Percentiles rank a stretch among this genome's conserved stretches.
phyloP scores from a whole-genome alignment of 2,113 vertebrate species.

The Emydocephalus ijimae region DNA sequence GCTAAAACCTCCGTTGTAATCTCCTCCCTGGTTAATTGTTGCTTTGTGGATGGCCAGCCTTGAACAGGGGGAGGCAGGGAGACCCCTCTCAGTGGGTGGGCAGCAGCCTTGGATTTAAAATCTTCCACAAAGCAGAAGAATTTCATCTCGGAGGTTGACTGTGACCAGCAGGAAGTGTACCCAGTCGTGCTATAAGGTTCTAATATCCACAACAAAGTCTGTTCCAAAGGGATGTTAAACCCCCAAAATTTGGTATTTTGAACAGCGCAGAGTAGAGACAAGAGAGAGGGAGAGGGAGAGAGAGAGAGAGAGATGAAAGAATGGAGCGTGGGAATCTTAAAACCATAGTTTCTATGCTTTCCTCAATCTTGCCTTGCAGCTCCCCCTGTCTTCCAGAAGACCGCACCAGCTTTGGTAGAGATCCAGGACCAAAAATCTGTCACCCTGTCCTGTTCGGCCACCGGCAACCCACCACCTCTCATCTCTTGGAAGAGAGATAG shows the following conservation, averaged over 20 bases:
- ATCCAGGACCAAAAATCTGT: slow-evolving; percentile 77
- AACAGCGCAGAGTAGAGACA: neutral
- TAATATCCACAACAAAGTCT: neutral
- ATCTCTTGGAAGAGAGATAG: slow-evolving; percentile 86
- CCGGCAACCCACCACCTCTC: slow-evolving; percentile 84
- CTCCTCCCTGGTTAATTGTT: neutral
- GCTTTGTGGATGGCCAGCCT: neutral
- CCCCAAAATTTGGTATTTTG: neutral
- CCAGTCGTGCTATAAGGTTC: neutral
- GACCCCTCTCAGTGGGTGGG: neutral
- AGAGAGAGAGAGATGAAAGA: neutral
- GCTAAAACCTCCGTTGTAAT: neutral
- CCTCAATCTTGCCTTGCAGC: slow-evolving; percentile 64
- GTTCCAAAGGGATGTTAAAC: neutral
- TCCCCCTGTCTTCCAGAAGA: slow-evolving; percentile 85
- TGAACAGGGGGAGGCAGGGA: neutral
- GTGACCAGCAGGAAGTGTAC: neutral
- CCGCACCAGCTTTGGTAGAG: slow-evolving; percentile 83
- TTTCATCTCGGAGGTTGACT: neutral
- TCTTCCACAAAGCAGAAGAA: neutral
- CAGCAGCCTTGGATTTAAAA: neutral
- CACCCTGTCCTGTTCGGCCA: slow-evolving; percentile 83
- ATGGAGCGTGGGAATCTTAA: neutral
- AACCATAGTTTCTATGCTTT: neutral
- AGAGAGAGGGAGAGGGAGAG: rapidly evolving